Base-by-base conservation (phyloP, 2,888 invertebrate species). In the Aelia acuminata region DNA sequence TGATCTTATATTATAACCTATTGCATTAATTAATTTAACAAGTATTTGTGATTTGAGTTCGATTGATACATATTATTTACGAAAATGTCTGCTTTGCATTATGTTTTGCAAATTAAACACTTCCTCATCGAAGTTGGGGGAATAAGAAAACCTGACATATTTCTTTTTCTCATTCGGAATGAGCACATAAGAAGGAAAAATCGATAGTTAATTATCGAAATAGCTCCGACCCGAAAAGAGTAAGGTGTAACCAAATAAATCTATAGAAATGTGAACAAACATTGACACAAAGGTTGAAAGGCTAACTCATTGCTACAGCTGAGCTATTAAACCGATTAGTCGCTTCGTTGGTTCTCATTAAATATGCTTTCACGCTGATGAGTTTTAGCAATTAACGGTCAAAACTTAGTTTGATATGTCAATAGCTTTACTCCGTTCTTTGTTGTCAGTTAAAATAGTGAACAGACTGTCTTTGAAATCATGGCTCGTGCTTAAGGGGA, bases 131-230 rank as follows among this genome's bases (percentile, higher is more conserved):
- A 57, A 26, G 35, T 26, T 5, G 3, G 63, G n/a, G 26, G 11
- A 20, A 22, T 11, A n/a, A 80, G n/a, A 80, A 18, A 43, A 10
- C 80, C n/a, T 0, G 1, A 39, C 22, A 80, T 47, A 80, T 80
- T 39, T 80, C 11, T 3, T 80, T 80, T 80, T 39, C 39, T 43
- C 80, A 80, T 43, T 22, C n/a, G 43, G 22, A 39, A 80, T 47
- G 43, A 80, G 80, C 80, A 43, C 80, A 80, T 47, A 43, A 80
- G 80, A 43, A 47, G 80, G 47, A 43, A 39, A 47, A 43, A 53
- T 85, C 53, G n/a, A 85, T 85, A 85, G 39, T 53, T 85, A 85
- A 85, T 85, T 85, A 85, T 50, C n/a, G 85, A 43, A 85, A 85
- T 53, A 85, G 85, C 85, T 10, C n/a, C n/a, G 49, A 50, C 15